A percentile compares a stretch with the other conserved stretches of the same genome.
phyloP scores from a whole-genome alignment of 2,113 vertebrate genomes.

The Corythoichthys intestinalis region DNA sequence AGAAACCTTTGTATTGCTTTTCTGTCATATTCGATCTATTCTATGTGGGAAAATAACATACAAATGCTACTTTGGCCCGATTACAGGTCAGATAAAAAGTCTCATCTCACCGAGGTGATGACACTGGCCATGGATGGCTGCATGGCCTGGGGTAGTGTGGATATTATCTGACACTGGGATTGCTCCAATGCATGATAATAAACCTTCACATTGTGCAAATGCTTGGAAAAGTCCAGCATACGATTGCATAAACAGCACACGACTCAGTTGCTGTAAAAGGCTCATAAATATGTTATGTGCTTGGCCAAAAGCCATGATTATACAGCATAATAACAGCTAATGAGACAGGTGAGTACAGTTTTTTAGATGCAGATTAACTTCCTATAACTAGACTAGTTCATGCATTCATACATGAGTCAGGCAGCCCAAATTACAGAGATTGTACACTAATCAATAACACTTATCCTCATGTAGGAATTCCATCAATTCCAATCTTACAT shows the following conservation, averaged over 20 bases:
- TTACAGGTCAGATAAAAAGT: conserved; percentile 32
- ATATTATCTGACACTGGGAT: conserved; percentile 54
- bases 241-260: conserved; percentile 9
- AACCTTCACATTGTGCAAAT: conserved; percentile 37
- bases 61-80: conserved; percentile 1
- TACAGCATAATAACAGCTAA: conserved; percentile 1
- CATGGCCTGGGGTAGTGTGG: conserved; percentile 44
- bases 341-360: conserved; percentile 5
- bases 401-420: conserved; percentile 26
- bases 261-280: background rate
- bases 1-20: background rate
- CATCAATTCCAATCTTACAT: conserved; percentile 30
- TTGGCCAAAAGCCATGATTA: conserved; percentile 1
- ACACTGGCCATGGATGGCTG: conserved; percentile 37
- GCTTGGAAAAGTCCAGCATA: conserved; percentile 14
- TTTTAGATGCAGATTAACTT: conserved; percentile 3
- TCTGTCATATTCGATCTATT: background rate
- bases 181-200: conserved; percentile 61
- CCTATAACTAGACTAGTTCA: background rate
- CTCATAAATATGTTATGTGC: conserved; percentile 8
- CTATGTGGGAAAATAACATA: conserved; percentile 3
- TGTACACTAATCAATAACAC: conserved; percentile 54
- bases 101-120: conserved; percentile 39
- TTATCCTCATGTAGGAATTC: conserved; percentile 42
- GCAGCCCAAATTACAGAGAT: conserved; percentile 44